Evolutionary conservation across 2,113 vertebrate species (phyloP).

Genomic region (Muscicapa adusta): DNA sequence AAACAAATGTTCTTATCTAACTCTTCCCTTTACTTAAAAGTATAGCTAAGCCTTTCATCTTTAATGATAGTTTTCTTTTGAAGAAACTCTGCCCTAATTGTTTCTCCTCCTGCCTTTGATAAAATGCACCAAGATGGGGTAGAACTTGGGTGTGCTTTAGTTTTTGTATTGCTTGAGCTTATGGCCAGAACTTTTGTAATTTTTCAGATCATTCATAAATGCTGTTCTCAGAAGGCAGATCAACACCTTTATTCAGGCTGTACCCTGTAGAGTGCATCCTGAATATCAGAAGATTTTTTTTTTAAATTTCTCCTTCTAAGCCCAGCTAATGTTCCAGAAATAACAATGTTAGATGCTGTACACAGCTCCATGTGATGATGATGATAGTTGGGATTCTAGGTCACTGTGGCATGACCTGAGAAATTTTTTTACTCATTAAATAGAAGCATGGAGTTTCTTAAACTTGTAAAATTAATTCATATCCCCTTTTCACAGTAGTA

Average conservation of each 20-base stretch:
- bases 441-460: slow-evolving; percentile 23
- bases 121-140: background rate
- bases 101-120: slow-evolving; percentile 4
- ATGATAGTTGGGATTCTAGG: slow-evolving; percentile 10
- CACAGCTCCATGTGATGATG: background rate
- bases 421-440: slow-evolving; percentile 23
- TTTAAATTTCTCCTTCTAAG: background rate
- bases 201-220: background rate
- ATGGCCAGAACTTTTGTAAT: background rate
- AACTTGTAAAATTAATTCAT: slow-evolving; percentile 33
- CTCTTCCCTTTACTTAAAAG: background rate
- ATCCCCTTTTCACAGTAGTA: background rate
- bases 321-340: slow-evolving; percentile 7
- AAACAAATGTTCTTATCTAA: background rate
- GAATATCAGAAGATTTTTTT: background rate
- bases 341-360: slow-evolving; percentile 20
- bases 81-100: slow-evolving; percentile 15
- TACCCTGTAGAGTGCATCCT: slow-evolving; percentile 10
- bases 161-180: slow-evolving; percentile 6
- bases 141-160: background rate
- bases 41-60: slow-evolving; percentile 2
- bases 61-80: slow-evolving; percentile 1
- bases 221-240: background rate
- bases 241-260: background rate
- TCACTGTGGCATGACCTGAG: background rate